Conservation (phyloP, 2,113 vertebrate genomes). For the Delphinus delphis region DNA sequence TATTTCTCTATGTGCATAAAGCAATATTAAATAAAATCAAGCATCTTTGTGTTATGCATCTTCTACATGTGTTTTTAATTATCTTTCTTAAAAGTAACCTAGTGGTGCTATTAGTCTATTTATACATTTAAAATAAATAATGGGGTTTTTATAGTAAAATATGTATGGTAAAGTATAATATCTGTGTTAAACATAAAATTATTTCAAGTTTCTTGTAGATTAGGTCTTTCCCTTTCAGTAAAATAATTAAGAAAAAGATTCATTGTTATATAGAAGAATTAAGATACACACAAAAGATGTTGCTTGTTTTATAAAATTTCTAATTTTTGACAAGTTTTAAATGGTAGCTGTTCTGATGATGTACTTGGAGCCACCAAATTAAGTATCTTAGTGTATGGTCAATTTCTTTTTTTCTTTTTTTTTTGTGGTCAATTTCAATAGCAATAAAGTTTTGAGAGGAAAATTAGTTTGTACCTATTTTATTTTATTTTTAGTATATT, state of each 20-base stretch:
- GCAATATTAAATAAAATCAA: neutral
- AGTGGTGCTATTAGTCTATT: neutral
- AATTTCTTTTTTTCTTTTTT: neutral
- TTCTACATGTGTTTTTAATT: neutral
- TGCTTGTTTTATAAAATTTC: slow-evolving; percentile 12
- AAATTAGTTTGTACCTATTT: neutral
- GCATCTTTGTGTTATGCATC: neutral
- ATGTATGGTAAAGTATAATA: neutral
- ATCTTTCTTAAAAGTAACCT: slow-evolving; percentile 12
- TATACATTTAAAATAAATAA: slow-evolving; percentile 4
- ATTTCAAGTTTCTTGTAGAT: neutral
- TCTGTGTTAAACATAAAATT: slow-evolving; percentile 11
- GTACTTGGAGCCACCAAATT: neutral
- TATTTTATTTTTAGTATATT: neutral
- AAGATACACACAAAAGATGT: neutral
- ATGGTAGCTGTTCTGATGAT: neutral
- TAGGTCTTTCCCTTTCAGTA: neutral
- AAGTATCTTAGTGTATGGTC: neutral
- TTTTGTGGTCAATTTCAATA: neutral
- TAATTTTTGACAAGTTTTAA: neutral
- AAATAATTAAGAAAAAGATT: slow-evolving; percentile 21
- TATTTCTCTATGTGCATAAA: neutral
- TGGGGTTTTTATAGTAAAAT: neutral
- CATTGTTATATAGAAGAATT: neutral
- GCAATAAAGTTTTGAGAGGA: neutral